Evolutionary conservation across 2,797 vertebrate species (phyloP).

Genomic region (Prionace glauca): DNA sequence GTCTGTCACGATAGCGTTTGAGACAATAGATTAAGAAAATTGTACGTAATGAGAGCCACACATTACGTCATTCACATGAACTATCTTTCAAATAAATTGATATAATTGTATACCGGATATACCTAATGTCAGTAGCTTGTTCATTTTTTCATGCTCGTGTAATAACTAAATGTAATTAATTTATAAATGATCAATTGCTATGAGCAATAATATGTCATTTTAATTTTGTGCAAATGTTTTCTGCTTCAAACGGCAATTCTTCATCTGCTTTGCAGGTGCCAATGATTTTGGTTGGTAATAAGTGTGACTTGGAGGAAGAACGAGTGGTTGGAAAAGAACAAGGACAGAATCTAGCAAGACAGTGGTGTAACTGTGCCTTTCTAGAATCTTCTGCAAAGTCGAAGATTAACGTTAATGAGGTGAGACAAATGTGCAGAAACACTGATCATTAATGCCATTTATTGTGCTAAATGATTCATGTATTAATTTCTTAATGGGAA

Average conservation of each 20-base stretch:
- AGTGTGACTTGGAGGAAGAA: slow-evolving; percentile 83
- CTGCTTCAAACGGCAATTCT: neutral
- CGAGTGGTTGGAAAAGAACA: slow-evolving; percentile 83
- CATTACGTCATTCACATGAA: too few relatives aligned
- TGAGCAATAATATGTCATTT: neutral
- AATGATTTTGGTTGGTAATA: slow-evolving; percentile 84
- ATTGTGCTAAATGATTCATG: neutral
- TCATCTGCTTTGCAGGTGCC: slow-evolving; percentile 61
- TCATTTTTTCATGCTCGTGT: neutral
- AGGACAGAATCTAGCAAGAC: slow-evolving; percentile 80
- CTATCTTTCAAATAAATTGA: too few relatives aligned
- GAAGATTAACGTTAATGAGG: slow-evolving; percentile 87
- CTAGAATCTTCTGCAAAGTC: slow-evolving; percentile 83
- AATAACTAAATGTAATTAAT: neutral
- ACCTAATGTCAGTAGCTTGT: neutral
- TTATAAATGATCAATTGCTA: neutral
- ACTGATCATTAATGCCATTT: neutral
- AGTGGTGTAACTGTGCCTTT: slow-evolving; percentile 83
- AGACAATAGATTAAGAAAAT: neutral
- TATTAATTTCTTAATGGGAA: neutral
- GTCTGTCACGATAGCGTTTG: neutral
- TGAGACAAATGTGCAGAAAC: slow-evolving; percentile 46
- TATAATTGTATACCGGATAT: neutral
- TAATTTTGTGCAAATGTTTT: neutral
- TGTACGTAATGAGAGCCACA: neutral